Evolutionary conservation across 1,140 invertebrate species (phyloP), one percentile per base, ranked within the genome.

Genomic region (Parasteatoda tepidariorum): DNA sequence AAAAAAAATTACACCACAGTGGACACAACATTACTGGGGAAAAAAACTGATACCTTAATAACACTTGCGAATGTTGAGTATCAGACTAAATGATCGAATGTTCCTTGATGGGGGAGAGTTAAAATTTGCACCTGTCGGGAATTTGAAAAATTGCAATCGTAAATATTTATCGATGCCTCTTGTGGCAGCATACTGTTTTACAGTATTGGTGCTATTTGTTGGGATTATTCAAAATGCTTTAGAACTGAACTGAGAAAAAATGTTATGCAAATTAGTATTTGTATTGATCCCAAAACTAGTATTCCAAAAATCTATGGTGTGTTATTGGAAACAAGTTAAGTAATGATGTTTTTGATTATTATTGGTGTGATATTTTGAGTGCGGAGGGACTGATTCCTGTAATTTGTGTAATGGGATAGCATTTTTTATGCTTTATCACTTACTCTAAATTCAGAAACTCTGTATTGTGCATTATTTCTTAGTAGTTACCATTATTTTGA

Each of bases 21-120:
- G 75, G 76, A 70, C 78, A 41, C 54, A 28, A 38, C 38, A 66
- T 38, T 18, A 28, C 13, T n/a, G 24, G 3, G 57, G n/a, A 62
- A 48, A 71, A 81, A 81, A 82, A 61, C 66, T 34, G 78, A 82
- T 82, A 82, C 61, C 78, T 82, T 82, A 82, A 82, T 82, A 82
- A 82, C 55, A 34, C 57, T 71, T 61, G 41, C 55, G 6, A 26
- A n/a, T 28, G 30, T 81, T 81, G 67, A 61, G 78, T 67, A 82
- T 82, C 67, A 62, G 33, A 22, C 1, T 24, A 82, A 61, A 82
- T 62, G 78, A 82, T 82, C 11, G 57, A 31, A 11, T 11, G 34
- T 5, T 24, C 28, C 24, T 33, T 15, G 66, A 7, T 55, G 2
- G 24, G 13, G 26, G n/a, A 1, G n/a, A 7, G 18, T 59, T 24